These are phyloP conservation scores for Ceratina calcarata DNA, from an alignment of 1,140 invertebrate species.

Conservation along the genomic window DNA sequence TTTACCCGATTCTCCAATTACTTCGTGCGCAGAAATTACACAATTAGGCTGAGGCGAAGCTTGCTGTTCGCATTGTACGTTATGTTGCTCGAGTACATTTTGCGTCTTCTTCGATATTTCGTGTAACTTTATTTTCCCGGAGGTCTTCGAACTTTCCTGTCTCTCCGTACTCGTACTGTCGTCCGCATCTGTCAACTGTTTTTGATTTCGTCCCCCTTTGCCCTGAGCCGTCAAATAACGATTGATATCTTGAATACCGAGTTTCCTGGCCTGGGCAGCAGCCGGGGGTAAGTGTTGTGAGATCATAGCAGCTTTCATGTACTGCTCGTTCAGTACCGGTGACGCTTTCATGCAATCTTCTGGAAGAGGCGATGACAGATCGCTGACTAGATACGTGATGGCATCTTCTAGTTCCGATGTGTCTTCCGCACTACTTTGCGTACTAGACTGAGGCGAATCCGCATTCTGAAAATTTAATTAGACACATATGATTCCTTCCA, in stretches of 20 bases:
- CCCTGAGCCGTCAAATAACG: conserved; percentile 41
- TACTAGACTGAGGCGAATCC: conserved; percentile 48
- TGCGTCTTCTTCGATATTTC: conserved; percentile 4
- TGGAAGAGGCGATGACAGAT: conserved; percentile 80
- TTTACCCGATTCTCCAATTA: neutral
- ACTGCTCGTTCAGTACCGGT: conserved; percentile 70
- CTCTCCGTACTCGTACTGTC: neutral
- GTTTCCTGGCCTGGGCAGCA: conserved; percentile 67
- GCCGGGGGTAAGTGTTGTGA: conserved; percentile 73
- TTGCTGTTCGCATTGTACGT: neutral
- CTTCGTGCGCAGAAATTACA: neutral
- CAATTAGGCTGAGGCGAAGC: neutral
- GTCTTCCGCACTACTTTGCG: conserved; percentile 82
- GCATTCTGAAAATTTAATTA: conserved; percentile 39
- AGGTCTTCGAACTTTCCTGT: neutral
- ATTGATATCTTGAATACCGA: conserved; percentile 69
- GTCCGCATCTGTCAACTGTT: conserved; percentile 1
- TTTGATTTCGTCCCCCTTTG: conserved; percentile 12
- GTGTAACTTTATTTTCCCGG: conserved; percentile 11
- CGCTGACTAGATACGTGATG: conserved; percentile 85
- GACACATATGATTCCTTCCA: neutral
- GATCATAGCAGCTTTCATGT: conserved; percentile 71
- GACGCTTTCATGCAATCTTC: conserved; percentile 63
- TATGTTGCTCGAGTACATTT: neutral
- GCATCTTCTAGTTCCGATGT: conserved; percentile 84